These are phyloP conservation scores for Sebastes nivosus DNA, from an alignment of 2,797 vertebrate genomes.

Conservation along the genomic window DNA sequence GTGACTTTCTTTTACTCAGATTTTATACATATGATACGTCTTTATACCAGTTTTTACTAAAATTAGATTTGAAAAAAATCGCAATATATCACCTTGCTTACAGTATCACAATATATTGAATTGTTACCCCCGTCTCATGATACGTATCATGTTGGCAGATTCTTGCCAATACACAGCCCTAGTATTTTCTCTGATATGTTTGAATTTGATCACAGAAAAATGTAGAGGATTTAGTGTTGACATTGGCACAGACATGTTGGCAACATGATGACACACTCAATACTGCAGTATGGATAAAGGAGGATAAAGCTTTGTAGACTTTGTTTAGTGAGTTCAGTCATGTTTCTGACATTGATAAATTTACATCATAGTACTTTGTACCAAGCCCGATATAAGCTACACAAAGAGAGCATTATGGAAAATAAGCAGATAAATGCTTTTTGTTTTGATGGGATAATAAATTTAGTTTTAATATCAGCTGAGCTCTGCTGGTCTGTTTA, in stretches of 20 bases:
- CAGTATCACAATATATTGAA: no score
- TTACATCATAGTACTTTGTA: background rate
- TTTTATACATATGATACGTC: no score
- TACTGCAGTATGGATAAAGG: background rate
- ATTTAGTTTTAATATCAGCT: slow-evolving; percentile 20
- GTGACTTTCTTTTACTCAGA: no score
- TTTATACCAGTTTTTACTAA: no score
- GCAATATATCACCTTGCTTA: no score
- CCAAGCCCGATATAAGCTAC: background rate
- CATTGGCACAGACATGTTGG: background rate
- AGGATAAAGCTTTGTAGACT: background rate
- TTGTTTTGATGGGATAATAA: background rate
- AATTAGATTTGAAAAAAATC: no score
- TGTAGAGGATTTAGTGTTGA: background rate
- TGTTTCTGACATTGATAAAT: slow-evolving; percentile 4
- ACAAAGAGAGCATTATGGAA: background rate
- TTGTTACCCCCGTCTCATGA: no score
- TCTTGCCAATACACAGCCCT: no score
- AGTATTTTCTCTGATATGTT: background rate
- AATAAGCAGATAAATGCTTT: background rate
- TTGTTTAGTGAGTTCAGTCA: background rate
- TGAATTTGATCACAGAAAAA: background rate
- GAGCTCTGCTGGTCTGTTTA: slow-evolving; percentile 22
- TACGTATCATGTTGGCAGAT: no score
- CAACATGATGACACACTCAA: background rate